Base-by-base conservation (phyloP, 1,140 invertebrate genomes). In the Nilaparvata lugens region DNA sequence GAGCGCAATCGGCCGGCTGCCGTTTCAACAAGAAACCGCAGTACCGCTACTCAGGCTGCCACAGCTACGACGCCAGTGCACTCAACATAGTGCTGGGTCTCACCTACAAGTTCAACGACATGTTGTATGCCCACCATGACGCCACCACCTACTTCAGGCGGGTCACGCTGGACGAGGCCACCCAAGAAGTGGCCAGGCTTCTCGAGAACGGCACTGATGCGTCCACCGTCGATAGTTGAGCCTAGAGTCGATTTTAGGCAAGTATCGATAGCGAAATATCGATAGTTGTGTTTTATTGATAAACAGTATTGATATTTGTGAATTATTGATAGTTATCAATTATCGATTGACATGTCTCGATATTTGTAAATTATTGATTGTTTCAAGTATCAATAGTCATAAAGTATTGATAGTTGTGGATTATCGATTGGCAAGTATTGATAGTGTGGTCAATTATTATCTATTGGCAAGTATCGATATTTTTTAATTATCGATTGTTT, bases 31-130 rank as follows among this genome's bases (percentile, higher is more conserved):
- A 94, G 71, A 94, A 92, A 74, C 93, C 93, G 21, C 82, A 88
- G 65, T 96, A 92, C 77, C 81, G 89, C 23, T 95, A 95, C 74
- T 92, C 91, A 13, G 92, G 93, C 38, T 96, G 93, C 73, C 93
- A 96, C 73, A 84, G 84, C 52, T 94, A 94, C 71, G 93, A 95
- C 74, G 85, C 83, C 58, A 93, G 91, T 23, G 91, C 92, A 56
- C 81, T 96, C 48, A 95, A 93, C 76, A 89, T 95, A 68, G 84
- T 91, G 21, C 78, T 95, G 56, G 92, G 91, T 21, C 75, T 88
- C 23, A 81, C 84, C 68, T 90, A 87, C 74, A 83, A 86, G 64
- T 84, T 86, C 68, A 84, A 90, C 69, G 83, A 84, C 59, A 62
- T 62, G 16, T 38, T 42, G 6, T 66, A 66, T 21, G 43, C 64